Evolutionary conservation across 2,797 vertebrate genomes (phyloP), one percentile per base, ranked within the genome.

Genomic region (Psittacula derbiana): DNA sequence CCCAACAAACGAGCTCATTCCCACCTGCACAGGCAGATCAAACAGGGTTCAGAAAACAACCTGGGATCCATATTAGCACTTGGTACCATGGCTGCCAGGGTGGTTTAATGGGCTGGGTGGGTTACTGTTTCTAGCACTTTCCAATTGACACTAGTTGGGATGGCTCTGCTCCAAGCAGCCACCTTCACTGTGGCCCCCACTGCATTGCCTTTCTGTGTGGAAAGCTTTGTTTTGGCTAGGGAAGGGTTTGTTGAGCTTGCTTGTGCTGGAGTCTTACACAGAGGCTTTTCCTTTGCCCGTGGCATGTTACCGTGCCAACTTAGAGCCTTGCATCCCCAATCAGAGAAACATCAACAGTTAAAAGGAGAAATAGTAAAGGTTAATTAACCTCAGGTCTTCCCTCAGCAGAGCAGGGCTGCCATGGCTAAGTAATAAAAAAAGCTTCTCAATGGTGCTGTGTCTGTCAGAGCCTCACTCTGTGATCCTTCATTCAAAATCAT

Each of bases 401-500:
- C 92, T 91, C 95, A 96, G 93, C 50, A 95, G 94, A 94, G 90
- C 78, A 88, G 61, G 78, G 38, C 88, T 96, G 88, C 88, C 88
- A 73, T 69, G 78, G 93, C 57, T 95, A 96, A 95, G 86, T 89
- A 96, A 97, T 94, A 95, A 97, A 97, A 94, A 91, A 93, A 94
- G 91, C 71, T 90, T 82, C 88, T 95, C 95, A 97, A 91, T 93
- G 83, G 90, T 93, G 75, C 95, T 97, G 94, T 96, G 93, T 88
- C 90, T 92, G 90, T 80, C 84, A 94, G 91, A 95, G 73, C 60
- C 84, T 86, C 33, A 2, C 85, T 95, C 95, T 96, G 92, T 93
- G 95, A 95, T 97, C 94, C 95, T 95, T 97, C 92, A 94, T 96
- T 96, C 84, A 96, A 97, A 94, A 93, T 92, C 58, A 31, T 93